phyloP scores from a whole-genome alignment of 1,140 invertebrate species.

The Stenopsyche tienmushanensis region DNA sequence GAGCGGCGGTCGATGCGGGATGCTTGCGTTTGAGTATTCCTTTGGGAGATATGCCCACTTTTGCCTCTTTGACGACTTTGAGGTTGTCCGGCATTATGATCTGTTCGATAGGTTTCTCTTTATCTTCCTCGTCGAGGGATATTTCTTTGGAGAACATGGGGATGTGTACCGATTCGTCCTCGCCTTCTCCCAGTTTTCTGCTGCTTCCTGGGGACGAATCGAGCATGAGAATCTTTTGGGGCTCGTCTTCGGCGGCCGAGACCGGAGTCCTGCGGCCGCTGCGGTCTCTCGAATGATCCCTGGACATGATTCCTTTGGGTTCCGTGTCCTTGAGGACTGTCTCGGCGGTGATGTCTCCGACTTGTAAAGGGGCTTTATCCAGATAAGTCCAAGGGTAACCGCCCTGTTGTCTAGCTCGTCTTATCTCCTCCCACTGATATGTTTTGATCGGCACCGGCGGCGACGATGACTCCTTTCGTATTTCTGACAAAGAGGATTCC shows the following conservation, averaged over 20 bases:
- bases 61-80: slow-evolving; percentile 37
- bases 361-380: slow-evolving; percentile 56
- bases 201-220: slow-evolving; percentile 55
- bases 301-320: slow-evolving; percentile 52
- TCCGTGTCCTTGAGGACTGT: slow-evolving; percentile 50
- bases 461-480: slow-evolving; percentile 30
- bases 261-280: slow-evolving; percentile 45
- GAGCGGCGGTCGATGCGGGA: slow-evolving; percentile 46
- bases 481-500: slow-evolving; percentile 38
- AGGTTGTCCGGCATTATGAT: slow-evolving; percentile 36
- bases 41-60: slow-evolving; percentile 52
- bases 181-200: slow-evolving; percentile 47
- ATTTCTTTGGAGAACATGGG: slow-evolving; percentile 57
- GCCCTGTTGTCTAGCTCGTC: slow-evolving; percentile 59
- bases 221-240: slow-evolving; percentile 51
- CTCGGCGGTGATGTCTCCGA: slow-evolving; percentile 56
- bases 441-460: slow-evolving; percentile 65
- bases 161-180: slow-evolving; percentile 52
- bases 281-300: slow-evolving; percentile 47
- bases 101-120: slow-evolving; percentile 20
- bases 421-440: slow-evolving; percentile 72
- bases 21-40: slow-evolving; percentile 52
- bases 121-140: slow-evolving; percentile 53
- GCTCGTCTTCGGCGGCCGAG: slow-evolving; percentile 36
- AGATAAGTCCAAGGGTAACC: slow-evolving; percentile 72